phyloP scores from a whole-genome alignment of 2,888 invertebrate genomes.

The Catocala fraxini region DNA sequence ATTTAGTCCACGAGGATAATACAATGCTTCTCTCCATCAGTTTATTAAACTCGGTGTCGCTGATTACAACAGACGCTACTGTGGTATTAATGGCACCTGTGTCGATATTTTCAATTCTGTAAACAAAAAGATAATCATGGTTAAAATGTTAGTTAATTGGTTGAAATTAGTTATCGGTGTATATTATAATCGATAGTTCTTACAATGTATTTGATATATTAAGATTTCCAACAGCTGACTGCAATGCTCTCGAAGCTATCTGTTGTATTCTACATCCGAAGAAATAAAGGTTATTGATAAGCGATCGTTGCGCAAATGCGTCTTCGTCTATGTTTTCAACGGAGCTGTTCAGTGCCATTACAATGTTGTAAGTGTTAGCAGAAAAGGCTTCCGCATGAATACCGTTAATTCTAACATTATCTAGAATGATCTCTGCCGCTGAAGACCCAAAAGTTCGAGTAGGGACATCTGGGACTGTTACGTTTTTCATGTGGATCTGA shows the following conservation, averaged over 20 bases:
- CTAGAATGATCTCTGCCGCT: slow-evolving; percentile 88
- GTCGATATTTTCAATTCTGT: slow-evolving; percentile 88
- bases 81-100: slow-evolving; percentile 89
- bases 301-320: slow-evolving; percentile 89
- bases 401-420: slow-evolving; percentile 80
- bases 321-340: slow-evolving; percentile 88
- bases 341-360: slow-evolving; percentile 89
- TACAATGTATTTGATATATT: slow-evolving; percentile 90
- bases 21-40: slow-evolving; percentile 88
- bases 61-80: slow-evolving; percentile 88
- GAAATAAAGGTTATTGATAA: slow-evolving; percentile 89
- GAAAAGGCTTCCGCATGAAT: slow-evolving; percentile 90
- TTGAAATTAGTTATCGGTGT: neutral
- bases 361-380: slow-evolving; percentile 89
- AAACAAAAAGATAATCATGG: slow-evolving; percentile 55
- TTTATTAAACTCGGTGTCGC: slow-evolving; percentile 88
- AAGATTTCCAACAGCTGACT: slow-evolving; percentile 89
- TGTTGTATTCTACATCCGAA: slow-evolving; percentile 87
- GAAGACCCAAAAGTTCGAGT: slow-evolving; percentile 89
- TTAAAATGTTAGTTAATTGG: neutral
- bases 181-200: slow-evolving; percentile 28
- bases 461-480: slow-evolving; percentile 88
- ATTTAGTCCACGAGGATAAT: slow-evolving; percentile 89
- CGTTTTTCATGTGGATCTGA: slow-evolving; percentile 90
- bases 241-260: slow-evolving; percentile 88